Percentiles rank a stretch among this genome's conserved stretches.
Evolutionary conservation across 2,797 vertebrate genomes (phyloP).

Genomic region (Parauchenoglanis punctatus): DNA sequence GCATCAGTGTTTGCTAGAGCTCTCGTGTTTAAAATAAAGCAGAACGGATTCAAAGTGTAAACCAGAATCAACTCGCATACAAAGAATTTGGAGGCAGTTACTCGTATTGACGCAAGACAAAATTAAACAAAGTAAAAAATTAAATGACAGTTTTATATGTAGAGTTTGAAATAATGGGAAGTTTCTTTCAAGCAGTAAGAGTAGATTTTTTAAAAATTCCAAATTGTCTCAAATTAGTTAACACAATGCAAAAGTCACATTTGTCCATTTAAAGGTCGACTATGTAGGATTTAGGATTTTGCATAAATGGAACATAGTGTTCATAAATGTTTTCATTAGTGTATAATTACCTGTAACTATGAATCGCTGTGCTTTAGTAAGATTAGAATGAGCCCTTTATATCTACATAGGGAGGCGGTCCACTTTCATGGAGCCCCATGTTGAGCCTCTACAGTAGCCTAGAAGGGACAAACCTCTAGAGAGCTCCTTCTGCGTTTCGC

Average conservation of each 20-base stretch:
- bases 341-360: no score
- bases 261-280: neutral
- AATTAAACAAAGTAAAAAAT: neutral
- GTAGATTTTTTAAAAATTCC: neutral
- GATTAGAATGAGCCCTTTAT: no score
- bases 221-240: neutral
- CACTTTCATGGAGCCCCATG: no score
- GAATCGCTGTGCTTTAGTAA: no score
- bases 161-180: neutral
- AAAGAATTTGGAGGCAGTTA: neutral
- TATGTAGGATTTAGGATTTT: no score
- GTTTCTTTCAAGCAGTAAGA: neutral
- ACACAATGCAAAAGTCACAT: neutral
- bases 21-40: neutral
- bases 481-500: no score
- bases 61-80: neutral
- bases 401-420: no score
- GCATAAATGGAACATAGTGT: no score
- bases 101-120: neutral
- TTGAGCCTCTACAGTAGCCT: no score
- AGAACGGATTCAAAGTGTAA: neutral
- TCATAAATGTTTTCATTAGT: no score
- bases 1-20: constrained; percentile 2
- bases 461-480: no score
- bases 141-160: neutral